Conservation (phyloP, 2,113 vertebrate genomes). For the Saguinus imperator region DNA sequence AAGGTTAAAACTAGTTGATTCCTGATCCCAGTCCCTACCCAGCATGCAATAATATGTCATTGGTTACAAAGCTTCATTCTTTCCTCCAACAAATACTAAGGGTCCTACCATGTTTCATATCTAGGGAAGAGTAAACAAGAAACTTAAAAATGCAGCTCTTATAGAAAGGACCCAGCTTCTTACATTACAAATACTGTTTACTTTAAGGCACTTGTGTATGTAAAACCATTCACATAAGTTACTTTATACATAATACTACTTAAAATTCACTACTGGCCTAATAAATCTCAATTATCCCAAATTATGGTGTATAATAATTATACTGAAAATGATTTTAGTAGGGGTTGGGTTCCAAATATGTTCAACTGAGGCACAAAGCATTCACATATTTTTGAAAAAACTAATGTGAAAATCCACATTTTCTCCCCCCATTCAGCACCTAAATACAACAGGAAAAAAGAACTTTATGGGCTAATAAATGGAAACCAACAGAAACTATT, state of each 20-base stretch:
- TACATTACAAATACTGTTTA: not conserved
- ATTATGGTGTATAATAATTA: not conserved
- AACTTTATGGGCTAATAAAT: not conserved
- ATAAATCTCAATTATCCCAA: not conserved
- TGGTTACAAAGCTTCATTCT: not conserved
- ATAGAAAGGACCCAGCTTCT: not conserved
- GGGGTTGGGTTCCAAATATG: not conserved
- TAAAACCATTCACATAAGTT: not conserved
- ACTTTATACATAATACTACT: not conserved
- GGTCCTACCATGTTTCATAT: not conserved
- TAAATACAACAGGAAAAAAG: not conserved
- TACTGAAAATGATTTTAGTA: not conserved
- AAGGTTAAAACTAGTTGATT: not conserved
- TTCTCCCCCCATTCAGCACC: not conserved
- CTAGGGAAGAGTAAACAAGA: not conserved
- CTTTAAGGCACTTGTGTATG: not conserved
- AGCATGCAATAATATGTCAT: not conserved
- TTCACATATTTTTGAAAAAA: not conserved
- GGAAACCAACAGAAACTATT: conserved; percentile 1
- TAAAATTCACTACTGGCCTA: conserved; percentile 27
- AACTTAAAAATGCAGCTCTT: not conserved
- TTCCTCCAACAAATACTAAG: not conserved
- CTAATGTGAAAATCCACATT: not conserved
- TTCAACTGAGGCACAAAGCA: not conserved
- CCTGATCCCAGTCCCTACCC: not conserved